Evolutionary conservation across 2,113 vertebrate species (phyloP), one percentile per base, ranked within the genome.

Genomic region (Steatornis caripensis): DNA sequence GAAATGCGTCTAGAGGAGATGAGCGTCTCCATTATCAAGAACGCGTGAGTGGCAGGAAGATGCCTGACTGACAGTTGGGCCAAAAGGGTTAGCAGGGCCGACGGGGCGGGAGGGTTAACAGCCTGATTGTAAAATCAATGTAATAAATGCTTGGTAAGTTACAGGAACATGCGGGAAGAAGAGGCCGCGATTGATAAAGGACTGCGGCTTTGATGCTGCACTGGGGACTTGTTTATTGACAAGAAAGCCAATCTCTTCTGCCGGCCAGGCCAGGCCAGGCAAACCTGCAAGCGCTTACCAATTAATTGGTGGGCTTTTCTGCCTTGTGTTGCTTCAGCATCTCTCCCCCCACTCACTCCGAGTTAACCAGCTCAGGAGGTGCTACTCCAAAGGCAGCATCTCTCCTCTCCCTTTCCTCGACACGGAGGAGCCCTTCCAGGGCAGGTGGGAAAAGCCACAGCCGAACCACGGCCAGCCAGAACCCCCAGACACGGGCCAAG

Each of bases 71-170:
- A 98, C 98, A 97, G 96, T 51, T 27, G 46, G 96, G 96, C 97
- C 94, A 90, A 96, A 92, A 97, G 95, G 97, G 97, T 94, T 96
- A 97, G 97, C 95, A 97, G 96, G 95, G 96, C 95, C 87, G 96
- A 95, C 89, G 97, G 98, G 98, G 97, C 30, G 95, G 98, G 98
- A 99, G 99, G 99, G 99, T 99, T 99, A 99, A 99, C 98, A 98
- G 98, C 98, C 99, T 99, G 98, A 99, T 99, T 99, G 99, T 98
- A 99, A 99, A 99, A 99, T 99, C 99, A 99, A 99, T 99, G 98
- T 98, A 92, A 98, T 99, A 99, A 99, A 99, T 99, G 98, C 99
- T 99, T 99, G 99, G 99, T 99, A 99, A 99, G 99, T 99, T 99
- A 99, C 99, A 99, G 99, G 99, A 99, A 99, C 98, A 99, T 98